Base-by-base conservation (phyloP, 1,140 invertebrate genomes). In the Elysia chlorotica region DNA sequence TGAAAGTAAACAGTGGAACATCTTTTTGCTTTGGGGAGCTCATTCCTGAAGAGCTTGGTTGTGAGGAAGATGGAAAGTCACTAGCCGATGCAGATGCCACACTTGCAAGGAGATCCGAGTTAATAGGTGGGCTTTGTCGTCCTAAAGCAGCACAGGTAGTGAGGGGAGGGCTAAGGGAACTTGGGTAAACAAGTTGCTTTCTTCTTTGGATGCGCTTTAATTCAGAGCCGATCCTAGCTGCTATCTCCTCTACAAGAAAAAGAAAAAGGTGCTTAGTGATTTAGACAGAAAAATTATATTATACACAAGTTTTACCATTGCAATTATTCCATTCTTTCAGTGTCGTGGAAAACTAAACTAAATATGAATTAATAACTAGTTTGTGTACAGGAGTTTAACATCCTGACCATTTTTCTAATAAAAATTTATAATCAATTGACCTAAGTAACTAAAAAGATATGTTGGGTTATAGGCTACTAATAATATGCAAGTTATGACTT, bases 1-100 rank as follows among this genome's bases (percentile, higher is more conserved):
- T 94, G 85, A 97, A 97, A 76, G 96, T 98, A 87, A 98, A 98
- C 59, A 98, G 89, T 2, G 96, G 95, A 82, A 93, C 93, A 81
- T 96, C 94, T 79, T 82, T 83, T 77, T 85, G 86, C 54, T 70
- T 80, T 33, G 82, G 83, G n/a, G 83, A 84, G 10, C 75, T 80
- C 75, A 82, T 88, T 68, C 88, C 82, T 73, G 81, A 85, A 81
- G 80, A 57, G 31, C 77, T 73, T 17, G 68, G 61, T 35, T 48
- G 63, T 41, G 74, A 76, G 30, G 73, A 37, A 31, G 71, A 75
- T 41, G 68, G 74, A 71, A 74, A 70, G n/a, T n/a, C n/a, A 76
- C 74, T 57, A 73, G 63, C 75, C 33, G 66, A 66, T 62, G 70
- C 53, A 68, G 65, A 63, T 53, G 77, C 80, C 25, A 41, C 38